Evolutionary conservation across 2,797 vertebrate genomes (phyloP).

Genomic region (Falco cherrug): DNA sequence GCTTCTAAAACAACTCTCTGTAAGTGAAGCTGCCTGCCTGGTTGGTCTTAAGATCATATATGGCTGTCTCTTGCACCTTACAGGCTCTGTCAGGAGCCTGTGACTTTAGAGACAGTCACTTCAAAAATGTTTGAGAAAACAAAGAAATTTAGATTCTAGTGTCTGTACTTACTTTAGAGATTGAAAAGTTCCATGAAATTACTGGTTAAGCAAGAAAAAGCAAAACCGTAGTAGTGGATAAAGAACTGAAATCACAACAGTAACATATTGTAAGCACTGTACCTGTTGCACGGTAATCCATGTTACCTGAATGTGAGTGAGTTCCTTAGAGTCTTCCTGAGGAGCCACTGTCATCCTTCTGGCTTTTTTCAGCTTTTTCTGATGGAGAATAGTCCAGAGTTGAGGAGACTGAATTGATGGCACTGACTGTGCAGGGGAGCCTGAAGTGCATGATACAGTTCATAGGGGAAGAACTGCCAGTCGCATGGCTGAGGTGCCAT

Average conservation of each 20-base stretch:
- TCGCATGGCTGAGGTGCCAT: not conserved
- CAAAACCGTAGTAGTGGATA: not conserved
- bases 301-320: not conserved
- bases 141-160: not conserved
- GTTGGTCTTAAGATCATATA: not conserved
- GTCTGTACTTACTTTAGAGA: not conserved
- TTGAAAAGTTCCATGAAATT: not conserved
- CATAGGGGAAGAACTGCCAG: not conserved
- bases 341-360: not conserved
- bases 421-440: not conserved
- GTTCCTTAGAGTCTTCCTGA: not conserved
- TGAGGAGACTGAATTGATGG: not conserved
- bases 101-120: not conserved
- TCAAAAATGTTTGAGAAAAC: not conserved
- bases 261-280: not conserved
- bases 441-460: not conserved
- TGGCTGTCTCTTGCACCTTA: not conserved
- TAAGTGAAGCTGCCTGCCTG: not conserved
- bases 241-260: not conserved
- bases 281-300: not conserved
- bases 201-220: not conserved
- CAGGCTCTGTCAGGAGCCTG: not conserved
- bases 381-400: not conserved
- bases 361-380: not conserved
- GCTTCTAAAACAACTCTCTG: not conserved